These are phyloP conservation scores for Apeltes quadracus DNA, from an alignment of 2,113 vertebrate species.

Conservation along the genomic window DNA sequence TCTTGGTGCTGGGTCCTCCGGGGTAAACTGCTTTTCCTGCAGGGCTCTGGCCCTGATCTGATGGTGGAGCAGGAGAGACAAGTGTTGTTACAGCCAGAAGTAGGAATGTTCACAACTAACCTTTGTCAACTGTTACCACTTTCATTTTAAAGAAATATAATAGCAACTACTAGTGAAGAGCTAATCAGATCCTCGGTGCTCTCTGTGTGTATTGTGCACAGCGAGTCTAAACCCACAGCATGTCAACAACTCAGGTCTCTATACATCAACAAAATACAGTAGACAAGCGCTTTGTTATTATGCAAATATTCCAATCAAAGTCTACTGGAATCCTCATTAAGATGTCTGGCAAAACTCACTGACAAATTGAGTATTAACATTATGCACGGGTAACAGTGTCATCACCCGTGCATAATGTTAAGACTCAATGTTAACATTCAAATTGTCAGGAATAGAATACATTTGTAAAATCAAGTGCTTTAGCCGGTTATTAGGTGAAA, in stretches of 20 bases:
- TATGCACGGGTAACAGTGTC: no score
- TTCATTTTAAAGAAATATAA: background rate
- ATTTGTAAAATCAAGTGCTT: no score
- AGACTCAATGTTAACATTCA: background rate
- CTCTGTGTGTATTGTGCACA: background rate
- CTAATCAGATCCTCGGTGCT: background rate
- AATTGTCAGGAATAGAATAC: background rate
- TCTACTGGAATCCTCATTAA: background rate
- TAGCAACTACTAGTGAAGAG: background rate
- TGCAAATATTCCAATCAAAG: background rate
- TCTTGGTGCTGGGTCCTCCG: slow-evolving; percentile 90
- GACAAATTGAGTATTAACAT: background rate
- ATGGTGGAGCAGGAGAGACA: background rate
- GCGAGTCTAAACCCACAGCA: background rate
- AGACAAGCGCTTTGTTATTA: background rate
- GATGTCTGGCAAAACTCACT: background rate
- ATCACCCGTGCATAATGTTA: background rate
- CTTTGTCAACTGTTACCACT: background rate
- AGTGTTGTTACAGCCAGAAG: background rate
- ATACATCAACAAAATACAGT: background rate
- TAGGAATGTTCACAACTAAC: background rate
- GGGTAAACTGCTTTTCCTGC: slow-evolving; percentile 86
- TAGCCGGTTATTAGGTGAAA: background rate
- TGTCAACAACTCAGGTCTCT: background rate
- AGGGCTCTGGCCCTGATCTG: slow-evolving; percentile 95